These are phyloP conservation scores for Ormyrus nitidulus DNA, from an alignment of 2,888 invertebrate species.

Conservation along the genomic window DNA sequence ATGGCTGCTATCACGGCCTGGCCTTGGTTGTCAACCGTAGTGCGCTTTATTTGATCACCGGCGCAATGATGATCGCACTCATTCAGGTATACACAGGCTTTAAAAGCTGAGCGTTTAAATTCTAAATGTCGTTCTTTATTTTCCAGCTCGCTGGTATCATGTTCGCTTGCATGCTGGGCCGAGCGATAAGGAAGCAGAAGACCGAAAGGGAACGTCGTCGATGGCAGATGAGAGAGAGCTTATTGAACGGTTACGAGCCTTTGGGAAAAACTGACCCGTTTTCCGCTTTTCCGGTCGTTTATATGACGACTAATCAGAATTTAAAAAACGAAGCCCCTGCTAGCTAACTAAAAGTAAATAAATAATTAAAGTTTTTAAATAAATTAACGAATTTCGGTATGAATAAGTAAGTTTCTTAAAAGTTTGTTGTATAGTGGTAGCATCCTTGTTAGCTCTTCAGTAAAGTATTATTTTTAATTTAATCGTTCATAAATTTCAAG, in stretches of 20 bases:
- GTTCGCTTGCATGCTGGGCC: slow-evolving; percentile 92
- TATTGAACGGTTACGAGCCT: slow-evolving; percentile 76
- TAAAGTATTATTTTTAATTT: slow-evolving; percentile 29
- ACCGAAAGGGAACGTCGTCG: slow-evolving; percentile 83
- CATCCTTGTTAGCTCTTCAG: slow-evolving; percentile 17
- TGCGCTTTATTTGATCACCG: slow-evolving; percentile 84
- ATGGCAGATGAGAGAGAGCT: slow-evolving; percentile 82
- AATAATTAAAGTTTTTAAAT: slow-evolving; percentile 9
- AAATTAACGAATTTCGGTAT: slow-evolving; percentile 26
- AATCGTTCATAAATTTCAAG: neutral
- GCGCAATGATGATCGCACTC: slow-evolving; percentile 87
- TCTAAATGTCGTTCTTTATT: slow-evolving; percentile 21
- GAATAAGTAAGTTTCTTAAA: slow-evolving; percentile 1
- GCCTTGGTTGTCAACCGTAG: slow-evolving; percentile 82
- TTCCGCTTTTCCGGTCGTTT: slow-evolving; percentile 69
- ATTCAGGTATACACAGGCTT: slow-evolving; percentile 80
- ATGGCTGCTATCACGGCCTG: slow-evolving; percentile 81
- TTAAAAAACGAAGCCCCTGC: slow-evolving; percentile 16
- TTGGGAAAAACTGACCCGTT: slow-evolving; percentile 71
- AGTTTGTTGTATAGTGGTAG: neutral
- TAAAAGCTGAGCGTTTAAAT: too few species aligned
- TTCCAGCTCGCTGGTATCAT: slow-evolving; percentile 88
- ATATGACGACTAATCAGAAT: slow-evolving; percentile 60
- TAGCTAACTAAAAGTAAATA: slow-evolving; percentile 27
- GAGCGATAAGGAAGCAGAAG: slow-evolving; percentile 88